Conservation (phyloP, 2,113 vertebrate genomes). For the Tychaedon coryphoeus region DNA sequence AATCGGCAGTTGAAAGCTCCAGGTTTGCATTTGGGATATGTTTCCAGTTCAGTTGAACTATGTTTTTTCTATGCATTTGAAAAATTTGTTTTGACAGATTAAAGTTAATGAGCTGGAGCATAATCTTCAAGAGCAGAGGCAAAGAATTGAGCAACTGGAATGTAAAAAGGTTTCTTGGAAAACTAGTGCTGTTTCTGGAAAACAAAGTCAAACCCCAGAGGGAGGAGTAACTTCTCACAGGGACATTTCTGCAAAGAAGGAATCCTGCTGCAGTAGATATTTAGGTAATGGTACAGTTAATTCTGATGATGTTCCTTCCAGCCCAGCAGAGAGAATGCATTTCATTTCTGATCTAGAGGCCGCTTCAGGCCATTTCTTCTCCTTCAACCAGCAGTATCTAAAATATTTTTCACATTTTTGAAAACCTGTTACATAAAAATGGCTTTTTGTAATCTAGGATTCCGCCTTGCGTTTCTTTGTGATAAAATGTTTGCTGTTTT, state of each 20-base stretch:
- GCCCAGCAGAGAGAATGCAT: not conserved
- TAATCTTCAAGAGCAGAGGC: conserved; percentile 45
- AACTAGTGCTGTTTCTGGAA: not conserved
- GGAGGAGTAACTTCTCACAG: not conserved
- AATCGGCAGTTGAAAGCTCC: not conserved
- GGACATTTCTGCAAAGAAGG: not conserved
- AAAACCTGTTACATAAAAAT: not conserved
- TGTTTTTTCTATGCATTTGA: not conserved
- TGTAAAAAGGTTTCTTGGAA: conserved; percentile 23
- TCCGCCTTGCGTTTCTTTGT: not conserved
- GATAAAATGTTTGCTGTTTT: not conserved
- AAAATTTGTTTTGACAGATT: conserved; percentile 5
- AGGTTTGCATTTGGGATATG: not conserved
- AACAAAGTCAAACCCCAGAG: not conserved
- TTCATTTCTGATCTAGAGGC: not conserved
- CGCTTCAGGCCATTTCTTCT: not conserved
- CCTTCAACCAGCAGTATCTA: not conserved
- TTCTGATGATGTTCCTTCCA: not conserved
- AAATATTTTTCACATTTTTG: not conserved
- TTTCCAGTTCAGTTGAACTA: not conserved
- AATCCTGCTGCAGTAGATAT: conserved; percentile 34
- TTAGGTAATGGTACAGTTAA: conserved; percentile 34
- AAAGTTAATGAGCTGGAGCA: conserved; percentile 62
- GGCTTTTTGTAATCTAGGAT: not conserved
- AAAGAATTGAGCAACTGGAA: conserved; percentile 54